phyloP scores from a whole-genome alignment of 2,797 vertebrate species.

The Melanotaenia nigrans region DNA sequence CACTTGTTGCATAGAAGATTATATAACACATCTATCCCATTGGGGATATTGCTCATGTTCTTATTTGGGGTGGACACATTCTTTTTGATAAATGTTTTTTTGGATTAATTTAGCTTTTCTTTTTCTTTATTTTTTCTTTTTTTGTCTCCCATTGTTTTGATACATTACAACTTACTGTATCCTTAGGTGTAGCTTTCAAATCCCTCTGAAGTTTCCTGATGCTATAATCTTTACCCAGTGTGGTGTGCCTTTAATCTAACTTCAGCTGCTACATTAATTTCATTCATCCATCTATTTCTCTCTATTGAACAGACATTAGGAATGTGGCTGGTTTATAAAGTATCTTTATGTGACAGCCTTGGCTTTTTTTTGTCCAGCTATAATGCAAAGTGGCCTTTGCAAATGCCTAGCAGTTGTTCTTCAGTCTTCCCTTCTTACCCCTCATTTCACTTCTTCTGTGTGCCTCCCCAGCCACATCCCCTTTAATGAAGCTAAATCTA shows the following conservation, averaged over 20 bases:
- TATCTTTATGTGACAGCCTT: constrained; percentile 61
- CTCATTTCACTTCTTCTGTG: constrained; percentile 81
- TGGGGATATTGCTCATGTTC: constrained; percentile 11
- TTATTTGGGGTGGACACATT: constrained; percentile 12
- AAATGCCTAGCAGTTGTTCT: constrained; percentile 53
- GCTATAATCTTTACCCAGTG: constrained; percentile 28
- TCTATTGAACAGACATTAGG: constrained; percentile 57
- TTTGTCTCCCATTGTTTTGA: constrained; percentile 17
- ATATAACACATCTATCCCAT: constrained; percentile 22
- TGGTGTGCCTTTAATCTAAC: constrained; percentile 54
- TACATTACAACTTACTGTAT: constrained; percentile 1
- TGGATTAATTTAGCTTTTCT: constrained; percentile 16
- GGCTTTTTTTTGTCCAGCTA: constrained; percentile 54
- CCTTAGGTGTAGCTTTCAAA: background rate
- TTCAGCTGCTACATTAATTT: constrained; percentile 63
- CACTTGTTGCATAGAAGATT: constrained; percentile 43
- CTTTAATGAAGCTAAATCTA: constrained; percentile 87
- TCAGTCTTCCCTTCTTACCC: constrained; percentile 66
- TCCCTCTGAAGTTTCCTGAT: constrained; percentile 30
- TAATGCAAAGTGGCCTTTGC: constrained; percentile 54
- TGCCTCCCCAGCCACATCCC: constrained; percentile 78
- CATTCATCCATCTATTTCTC: constrained; percentile 48
- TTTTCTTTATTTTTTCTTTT: constrained; percentile 11
- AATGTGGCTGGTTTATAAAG: constrained; percentile 61
- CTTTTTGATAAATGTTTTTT: constrained; percentile 16